phyloP scores from a whole-genome alignment of 2,797 vertebrate genomes.

The Ctenopoma multispine region DNA sequence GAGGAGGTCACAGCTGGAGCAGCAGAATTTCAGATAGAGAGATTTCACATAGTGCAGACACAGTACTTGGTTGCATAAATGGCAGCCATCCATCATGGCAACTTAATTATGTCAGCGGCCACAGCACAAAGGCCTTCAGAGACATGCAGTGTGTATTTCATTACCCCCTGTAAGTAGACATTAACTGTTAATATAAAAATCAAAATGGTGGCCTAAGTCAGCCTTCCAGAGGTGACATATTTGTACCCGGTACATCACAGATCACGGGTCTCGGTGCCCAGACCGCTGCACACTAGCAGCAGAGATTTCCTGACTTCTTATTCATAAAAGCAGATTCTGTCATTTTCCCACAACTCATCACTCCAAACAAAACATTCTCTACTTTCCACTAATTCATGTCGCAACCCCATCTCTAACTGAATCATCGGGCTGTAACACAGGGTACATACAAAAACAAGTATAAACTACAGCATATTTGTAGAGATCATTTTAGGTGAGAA shows the following conservation, averaged over 20 bases:
- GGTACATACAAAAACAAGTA: constrained; percentile 39
- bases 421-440: constrained; percentile 39
- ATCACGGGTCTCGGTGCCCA: not conserved
- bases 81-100: constrained; percentile 64
- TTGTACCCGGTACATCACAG: not conserved
- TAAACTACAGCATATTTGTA: constrained; percentile 13
- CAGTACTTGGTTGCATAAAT: constrained; percentile 49
- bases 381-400: constrained; percentile 31
- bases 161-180: constrained; percentile 26
- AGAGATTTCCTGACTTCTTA: constrained; percentile 3
- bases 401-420: constrained; percentile 35
- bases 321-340: constrained; percentile 25
- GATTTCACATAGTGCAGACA: constrained; percentile 37
- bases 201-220: constrained; percentile 50
- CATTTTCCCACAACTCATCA: constrained; percentile 1
- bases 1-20: constrained; percentile 17
- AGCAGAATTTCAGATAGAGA: constrained; percentile 16
- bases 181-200: constrained; percentile 37
- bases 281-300: not conserved
- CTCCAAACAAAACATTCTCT: constrained; percentile 19
- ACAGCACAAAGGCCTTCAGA: constrained; percentile 21
- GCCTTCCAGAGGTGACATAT: constrained; percentile 24
- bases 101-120: constrained; percentile 59
- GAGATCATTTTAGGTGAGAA: constrained; percentile 21
- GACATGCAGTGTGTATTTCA: constrained; percentile 46